A percentile compares a stretch with the other conserved stretches of the same genome.
These are phyloP conservation scores for Arctopsyche grandis DNA, from an alignment of 1,140 invertebrate species.

Conservation along the genomic window DNA sequence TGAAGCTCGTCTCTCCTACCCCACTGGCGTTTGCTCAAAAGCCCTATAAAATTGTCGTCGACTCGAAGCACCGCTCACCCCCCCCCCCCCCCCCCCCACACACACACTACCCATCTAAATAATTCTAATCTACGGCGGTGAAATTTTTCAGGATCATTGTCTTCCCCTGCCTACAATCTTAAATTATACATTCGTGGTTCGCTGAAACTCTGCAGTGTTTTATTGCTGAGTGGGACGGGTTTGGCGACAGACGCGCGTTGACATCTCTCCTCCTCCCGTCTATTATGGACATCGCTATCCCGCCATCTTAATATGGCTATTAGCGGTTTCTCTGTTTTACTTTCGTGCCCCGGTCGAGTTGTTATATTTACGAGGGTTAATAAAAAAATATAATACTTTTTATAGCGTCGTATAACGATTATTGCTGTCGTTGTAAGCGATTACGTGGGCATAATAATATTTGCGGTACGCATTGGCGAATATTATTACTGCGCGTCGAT, in stretches of 20 bases:
- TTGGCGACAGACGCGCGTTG: too few species aligned
- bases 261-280: neutral
- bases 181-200: neutral
- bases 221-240: too few species aligned
- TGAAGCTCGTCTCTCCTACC: neutral
- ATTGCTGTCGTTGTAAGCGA: conserved; percentile 28
- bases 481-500: neutral
- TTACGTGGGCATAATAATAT: conserved; percentile 23
- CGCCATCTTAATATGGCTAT: neutral
- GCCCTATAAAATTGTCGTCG: conserved; percentile 23
- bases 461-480: conserved; percentile 11
- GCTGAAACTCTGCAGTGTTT: neutral
- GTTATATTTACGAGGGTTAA: conserved; percentile 29
- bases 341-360: neutral
- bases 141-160: conserved; percentile 15
- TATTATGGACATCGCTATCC: neutral
- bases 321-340: conserved; percentile 25
- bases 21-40: neutral
- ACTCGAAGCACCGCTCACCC: neutral
- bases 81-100: too few species aligned
- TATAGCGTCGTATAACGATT: conserved; percentile 29
- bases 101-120: neutral
- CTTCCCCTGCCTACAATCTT: neutral
- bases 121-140: conserved; percentile 21
- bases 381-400: conserved; percentile 30